Conservation (phyloP, 2,797 vertebrate species). For the Gallirallus australis region DNA sequence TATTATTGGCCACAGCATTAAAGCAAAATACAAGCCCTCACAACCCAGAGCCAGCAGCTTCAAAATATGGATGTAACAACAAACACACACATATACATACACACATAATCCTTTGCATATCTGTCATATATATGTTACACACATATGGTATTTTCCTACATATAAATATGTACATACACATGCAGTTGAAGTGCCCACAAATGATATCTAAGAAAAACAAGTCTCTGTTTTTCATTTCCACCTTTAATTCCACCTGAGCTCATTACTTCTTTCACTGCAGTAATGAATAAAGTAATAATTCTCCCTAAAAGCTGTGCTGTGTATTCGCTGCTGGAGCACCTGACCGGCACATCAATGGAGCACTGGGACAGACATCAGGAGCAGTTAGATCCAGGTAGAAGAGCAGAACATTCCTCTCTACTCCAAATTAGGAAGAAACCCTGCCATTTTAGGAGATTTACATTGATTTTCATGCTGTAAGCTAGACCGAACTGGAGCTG, state of each 20-base stretch:
- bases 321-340: neutral
- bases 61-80: neutral
- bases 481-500: neutral
- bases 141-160: neutral
- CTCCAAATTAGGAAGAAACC: neutral
- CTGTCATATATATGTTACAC: neutral
- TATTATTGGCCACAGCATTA: neutral
- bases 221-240: neutral
- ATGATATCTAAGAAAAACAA: neutral
- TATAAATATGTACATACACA: neutral
- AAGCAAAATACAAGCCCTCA: neutral
- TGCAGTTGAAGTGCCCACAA: neutral
- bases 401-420: neutral
- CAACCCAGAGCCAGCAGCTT: neutral
- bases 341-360: neutral
- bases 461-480: neutral
- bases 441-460: neutral
- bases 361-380: neutral
- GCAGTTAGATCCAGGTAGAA: neutral
- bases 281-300: constrained; percentile 4
- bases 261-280: neutral
- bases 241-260: neutral
- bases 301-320: neutral
- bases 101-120: neutral
- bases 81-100: neutral